Evolutionary conservation across 2,113 vertebrate genomes (phyloP).

Genomic region (Chlorocebus sabaeus): DNA sequence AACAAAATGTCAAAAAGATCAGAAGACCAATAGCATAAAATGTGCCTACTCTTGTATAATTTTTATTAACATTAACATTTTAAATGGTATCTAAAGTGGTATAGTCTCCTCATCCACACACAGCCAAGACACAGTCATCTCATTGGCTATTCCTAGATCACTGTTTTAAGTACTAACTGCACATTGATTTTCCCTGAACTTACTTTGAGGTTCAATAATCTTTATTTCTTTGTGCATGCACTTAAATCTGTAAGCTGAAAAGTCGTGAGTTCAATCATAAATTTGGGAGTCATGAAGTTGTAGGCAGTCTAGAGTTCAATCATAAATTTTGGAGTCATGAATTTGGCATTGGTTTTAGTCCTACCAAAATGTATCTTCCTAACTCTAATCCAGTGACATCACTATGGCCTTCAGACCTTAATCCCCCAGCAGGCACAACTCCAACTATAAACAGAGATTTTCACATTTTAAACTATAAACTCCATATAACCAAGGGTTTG

Average conservation of each 20-base stretch:
- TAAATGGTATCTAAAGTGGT: conserved; percentile 8
- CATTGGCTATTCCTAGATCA: not conserved
- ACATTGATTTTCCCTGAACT: conserved; percentile 17
- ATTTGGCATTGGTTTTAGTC: conserved; percentile 67
- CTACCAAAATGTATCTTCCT: conserved; percentile 76
- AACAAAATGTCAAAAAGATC: conserved; percentile 31
- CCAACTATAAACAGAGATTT: conserved; percentile 70
- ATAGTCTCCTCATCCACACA: not conserved
- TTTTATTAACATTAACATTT: conserved; percentile 24
- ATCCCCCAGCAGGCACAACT: conserved; percentile 58
- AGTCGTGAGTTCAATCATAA: conserved; percentile 68
- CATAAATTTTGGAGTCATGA: conserved; percentile 76
- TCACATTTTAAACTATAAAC: conserved; percentile 50
- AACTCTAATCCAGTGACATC: conserved; percentile 73
- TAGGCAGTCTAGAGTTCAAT: conserved; percentile 69
- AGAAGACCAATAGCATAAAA: not conserved
- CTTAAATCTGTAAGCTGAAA: conserved; percentile 69
- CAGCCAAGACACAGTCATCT: not conserved
- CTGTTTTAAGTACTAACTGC: conserved; percentile 46
- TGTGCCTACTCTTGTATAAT: not conserved
- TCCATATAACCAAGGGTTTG: conserved; percentile 31
- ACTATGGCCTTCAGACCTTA: conserved; percentile 61
- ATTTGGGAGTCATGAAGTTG: conserved; percentile 71
- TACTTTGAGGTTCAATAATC: conserved; percentile 49
- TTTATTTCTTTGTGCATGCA: conserved; percentile 72